Conservation (phyloP, 2,888 invertebrate genomes). For the Quadroppia sp. region DNA sequence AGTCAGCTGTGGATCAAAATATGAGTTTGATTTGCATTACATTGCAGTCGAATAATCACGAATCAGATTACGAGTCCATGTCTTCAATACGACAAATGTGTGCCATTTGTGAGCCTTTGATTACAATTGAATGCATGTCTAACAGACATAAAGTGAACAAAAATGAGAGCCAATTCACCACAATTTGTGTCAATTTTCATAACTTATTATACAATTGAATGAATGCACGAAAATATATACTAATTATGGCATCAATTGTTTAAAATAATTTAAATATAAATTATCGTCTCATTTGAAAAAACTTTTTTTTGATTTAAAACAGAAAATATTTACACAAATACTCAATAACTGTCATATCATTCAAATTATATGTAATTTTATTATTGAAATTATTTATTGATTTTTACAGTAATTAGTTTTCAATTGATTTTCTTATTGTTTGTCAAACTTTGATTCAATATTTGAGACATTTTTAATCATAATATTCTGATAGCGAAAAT, state of each 20-base stretch:
- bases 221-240: not conserved
- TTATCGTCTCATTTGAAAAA: too few species aligned
- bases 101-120: not conserved
- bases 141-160: not conserved
- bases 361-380: too few species aligned
- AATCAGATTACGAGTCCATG: not conserved
- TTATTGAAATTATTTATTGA: too few species aligned
- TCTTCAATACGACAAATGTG: not conserved
- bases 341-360: too few species aligned
- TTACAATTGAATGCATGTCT: not conserved
- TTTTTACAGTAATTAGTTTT: too few species aligned
- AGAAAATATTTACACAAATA: too few species aligned
- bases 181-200: constrained; percentile 5
- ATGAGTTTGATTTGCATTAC: not conserved
- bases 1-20: constrained; percentile 18
- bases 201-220: not conserved
- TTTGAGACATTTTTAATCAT: not conserved
- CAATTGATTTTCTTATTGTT: too few species aligned
- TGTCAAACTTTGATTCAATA: too few species aligned
- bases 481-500: not conserved
- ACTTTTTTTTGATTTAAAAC: too few species aligned
- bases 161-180: not conserved
- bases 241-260: too few species aligned
- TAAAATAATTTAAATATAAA: too few species aligned
- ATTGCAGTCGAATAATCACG: not conserved